Conservation (phyloP, 92 coral and sea anemone genomes). For the Phenganax marumi region DNA sequence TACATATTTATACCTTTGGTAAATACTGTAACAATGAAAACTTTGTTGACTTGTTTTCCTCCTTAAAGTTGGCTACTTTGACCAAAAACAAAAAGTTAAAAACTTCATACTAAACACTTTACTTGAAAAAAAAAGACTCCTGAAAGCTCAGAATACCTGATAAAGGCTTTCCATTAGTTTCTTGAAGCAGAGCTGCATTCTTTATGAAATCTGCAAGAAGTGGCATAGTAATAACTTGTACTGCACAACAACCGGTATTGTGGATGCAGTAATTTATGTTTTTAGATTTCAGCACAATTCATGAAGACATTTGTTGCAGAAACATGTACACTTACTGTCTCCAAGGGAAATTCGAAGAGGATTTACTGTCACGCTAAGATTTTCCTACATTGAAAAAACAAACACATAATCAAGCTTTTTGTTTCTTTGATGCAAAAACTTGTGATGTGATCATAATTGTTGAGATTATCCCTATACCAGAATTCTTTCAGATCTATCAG, state of each 20-base stretch:
- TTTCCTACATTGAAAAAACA: neutral
- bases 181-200: neutral
- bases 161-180: neutral
- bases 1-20: conserved; percentile 16
- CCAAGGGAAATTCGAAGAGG: conserved; percentile 35
- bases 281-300: no score
- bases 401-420: no score
- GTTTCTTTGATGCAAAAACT: no score
- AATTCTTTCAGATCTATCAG: neutral
- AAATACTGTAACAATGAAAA: neutral
- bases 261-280: no score
- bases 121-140: neutral
- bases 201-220: conserved; percentile 28
- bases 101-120: neutral
- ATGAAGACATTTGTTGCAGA: no score
- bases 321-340: conserved; percentile 35
- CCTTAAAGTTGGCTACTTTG: neutral
- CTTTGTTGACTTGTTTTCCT: neutral
- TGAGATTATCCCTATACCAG: neutral
- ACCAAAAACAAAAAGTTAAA: neutral
- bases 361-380: conserved; percentile 25
- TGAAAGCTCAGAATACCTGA: neutral
- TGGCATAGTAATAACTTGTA: neutral
- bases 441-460: neutral
- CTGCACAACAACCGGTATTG: no score